Conservation (phyloP, 2,888 invertebrate genomes). For the Malthinus seriepunctatus region DNA sequence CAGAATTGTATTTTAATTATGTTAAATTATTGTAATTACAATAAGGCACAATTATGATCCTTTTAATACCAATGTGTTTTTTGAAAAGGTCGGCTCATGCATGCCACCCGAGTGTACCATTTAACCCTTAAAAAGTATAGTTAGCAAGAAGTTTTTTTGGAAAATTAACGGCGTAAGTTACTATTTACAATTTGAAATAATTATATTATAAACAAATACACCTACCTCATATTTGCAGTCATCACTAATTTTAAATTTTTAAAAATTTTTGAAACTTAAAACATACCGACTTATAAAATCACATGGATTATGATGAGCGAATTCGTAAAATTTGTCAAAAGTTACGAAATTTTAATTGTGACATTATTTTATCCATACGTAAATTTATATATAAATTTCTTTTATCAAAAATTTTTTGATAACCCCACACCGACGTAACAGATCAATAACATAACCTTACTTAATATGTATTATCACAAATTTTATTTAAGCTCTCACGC, state of each 20-base stretch:
- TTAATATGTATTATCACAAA: conserved; percentile 1
- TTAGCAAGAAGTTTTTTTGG: neutral
- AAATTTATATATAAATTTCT: too few species aligned
- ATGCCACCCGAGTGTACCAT: too few species aligned
- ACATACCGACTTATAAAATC: neutral
- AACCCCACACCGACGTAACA: neutral
- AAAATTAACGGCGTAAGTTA: neutral
- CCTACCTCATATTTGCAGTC: conserved; percentile 22
- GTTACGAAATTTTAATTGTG: too few species aligned
- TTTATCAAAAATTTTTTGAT: neutral
- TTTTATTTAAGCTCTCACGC: neutral
- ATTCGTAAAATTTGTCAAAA: too few species aligned
- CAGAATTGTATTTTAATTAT: too few species aligned
- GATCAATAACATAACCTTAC: conserved; percentile 21
- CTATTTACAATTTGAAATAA: too few species aligned
- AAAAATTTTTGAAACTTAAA: neutral
- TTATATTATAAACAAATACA: neutral
- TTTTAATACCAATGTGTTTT: too few species aligned
- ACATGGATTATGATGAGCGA: neutral
- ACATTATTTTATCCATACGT: too few species aligned
- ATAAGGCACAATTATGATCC: too few species aligned
- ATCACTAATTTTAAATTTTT: neutral
- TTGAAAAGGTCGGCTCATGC: too few species aligned
- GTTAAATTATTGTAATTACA: too few species aligned
- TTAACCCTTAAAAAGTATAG: too few species aligned